A percentile compares a stretch with the other conserved stretches of the same genome.
Evolutionary conservation across 2,113 vertebrate genomes (phyloP).

Genomic region (Eonycteris spelaea): DNA sequence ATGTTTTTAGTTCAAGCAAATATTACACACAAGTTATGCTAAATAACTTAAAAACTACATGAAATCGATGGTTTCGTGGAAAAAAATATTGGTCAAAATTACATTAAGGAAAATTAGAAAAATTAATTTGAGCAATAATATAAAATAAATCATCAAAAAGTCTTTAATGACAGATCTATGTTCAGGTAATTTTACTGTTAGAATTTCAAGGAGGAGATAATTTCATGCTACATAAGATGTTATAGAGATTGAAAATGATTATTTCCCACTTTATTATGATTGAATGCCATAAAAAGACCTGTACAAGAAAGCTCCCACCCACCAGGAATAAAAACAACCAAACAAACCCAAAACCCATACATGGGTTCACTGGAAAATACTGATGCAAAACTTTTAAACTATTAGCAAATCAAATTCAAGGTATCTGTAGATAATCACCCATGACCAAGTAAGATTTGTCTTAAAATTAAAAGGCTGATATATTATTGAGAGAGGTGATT

Average conservation of each 20-base stretch:
- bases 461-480: background rate
- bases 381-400: background rate
- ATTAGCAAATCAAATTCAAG: conserved; percentile 39
- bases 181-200: conserved; percentile 28
- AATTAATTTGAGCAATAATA: conserved; percentile 18
- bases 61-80: background rate
- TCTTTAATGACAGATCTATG: background rate
- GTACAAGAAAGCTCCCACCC: background rate
- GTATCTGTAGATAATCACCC: background rate
- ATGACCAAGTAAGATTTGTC: background rate
- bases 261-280: background rate
- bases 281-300: background rate
- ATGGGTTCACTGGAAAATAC: background rate
- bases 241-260: background rate
- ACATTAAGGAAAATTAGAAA: conserved; percentile 38
- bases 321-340: no score
- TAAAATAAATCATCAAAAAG: conserved; percentile 1
- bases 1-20: background rate
- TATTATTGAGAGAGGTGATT: background rate
- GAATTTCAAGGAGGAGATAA: conserved; percentile 6
- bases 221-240: background rate
- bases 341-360: background rate
- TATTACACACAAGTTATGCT: background rate
- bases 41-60: conserved; percentile 22
- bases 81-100: conserved; percentile 9